These are phyloP conservation scores for Himalopsyche phryganea DNA, from an alignment of 1,140 invertebrate genomes.

Conservation along the genomic window DNA sequence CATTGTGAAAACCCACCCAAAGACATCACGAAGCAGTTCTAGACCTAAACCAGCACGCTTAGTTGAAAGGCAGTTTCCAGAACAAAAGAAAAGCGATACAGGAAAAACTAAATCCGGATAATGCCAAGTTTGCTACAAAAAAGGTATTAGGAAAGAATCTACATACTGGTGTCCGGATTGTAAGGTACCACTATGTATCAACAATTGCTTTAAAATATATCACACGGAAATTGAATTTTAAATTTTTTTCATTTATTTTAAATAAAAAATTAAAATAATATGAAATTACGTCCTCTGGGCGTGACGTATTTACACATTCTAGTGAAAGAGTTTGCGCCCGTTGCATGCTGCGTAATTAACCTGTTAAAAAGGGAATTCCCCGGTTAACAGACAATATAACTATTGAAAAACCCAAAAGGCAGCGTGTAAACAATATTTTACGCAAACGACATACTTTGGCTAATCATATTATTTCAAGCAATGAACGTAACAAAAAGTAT, in stretches of 20 bases:
- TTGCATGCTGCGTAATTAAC: too few species aligned
- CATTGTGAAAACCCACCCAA: conserved; percentile 2
- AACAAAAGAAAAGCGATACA: conserved; percentile 20
- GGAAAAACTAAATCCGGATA: conserved; percentile 17
- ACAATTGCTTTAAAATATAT: conserved; percentile 21
- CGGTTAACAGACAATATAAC: too few species aligned
- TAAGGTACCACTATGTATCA: conserved; percentile 16
- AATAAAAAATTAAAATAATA: too few species aligned
- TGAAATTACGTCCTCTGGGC: conserved; percentile 11
- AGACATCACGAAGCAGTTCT: conserved; percentile 8
- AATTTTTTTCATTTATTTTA: too few species aligned
- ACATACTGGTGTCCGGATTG: conserved; percentile 19
- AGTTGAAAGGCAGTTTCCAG: conserved; percentile 14
- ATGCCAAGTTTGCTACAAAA: conserved; percentile 21
- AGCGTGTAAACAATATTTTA: too few species aligned
- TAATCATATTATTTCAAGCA: too few species aligned
- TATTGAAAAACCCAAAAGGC: too few species aligned
- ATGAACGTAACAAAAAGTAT: too few species aligned
- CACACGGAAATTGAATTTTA: conserved; percentile 13
- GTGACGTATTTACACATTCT: conserved; percentile 13
- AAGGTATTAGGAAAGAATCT: conserved; percentile 17
- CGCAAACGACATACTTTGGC: too few species aligned
- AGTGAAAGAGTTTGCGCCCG: conserved; percentile 21
- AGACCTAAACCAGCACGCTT: conserved; percentile 16
- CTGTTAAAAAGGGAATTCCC: too few species aligned